phyloP scores from a whole-genome alignment of 2,113 vertebrate species.

The Axis porcinus region DNA sequence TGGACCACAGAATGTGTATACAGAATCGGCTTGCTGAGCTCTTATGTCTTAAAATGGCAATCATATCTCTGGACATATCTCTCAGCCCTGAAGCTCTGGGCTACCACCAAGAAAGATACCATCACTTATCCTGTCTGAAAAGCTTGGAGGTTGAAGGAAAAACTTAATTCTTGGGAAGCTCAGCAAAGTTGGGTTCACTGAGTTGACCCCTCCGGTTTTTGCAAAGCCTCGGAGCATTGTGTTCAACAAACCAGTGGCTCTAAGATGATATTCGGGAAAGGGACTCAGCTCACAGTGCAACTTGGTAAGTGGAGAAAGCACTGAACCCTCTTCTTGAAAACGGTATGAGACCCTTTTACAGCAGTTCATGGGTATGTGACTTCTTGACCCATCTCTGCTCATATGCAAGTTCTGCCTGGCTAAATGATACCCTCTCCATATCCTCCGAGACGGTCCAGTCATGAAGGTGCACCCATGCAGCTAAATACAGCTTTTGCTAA shows the following conservation, averaged over 20 bases:
- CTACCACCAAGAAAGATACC: not conserved
- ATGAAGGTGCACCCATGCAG: not conserved
- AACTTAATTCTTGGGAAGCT: not conserved
- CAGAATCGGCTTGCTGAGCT: not conserved
- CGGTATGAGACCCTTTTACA: not conserved
- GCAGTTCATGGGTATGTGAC: not conserved
- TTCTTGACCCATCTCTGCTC: not conserved
- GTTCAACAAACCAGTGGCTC: constrained; percentile 31
- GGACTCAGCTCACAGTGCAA: constrained; percentile 49
- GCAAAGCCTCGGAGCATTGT: constrained; percentile 46
- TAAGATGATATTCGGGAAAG: constrained; percentile 59
- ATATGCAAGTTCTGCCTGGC: not conserved
- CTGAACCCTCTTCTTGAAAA: not conserved
- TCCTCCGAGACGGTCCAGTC: fast-evolving
- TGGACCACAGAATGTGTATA: not conserved
- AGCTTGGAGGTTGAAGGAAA: not conserved
- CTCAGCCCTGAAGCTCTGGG: not conserved
- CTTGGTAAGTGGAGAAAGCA: constrained; percentile 50
- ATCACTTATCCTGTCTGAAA: not conserved
- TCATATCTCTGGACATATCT: not conserved
- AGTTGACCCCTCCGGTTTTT: constrained; percentile 13
- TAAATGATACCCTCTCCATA: not conserved
- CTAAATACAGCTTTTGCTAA: not conserved
- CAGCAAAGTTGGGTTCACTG: not conserved
- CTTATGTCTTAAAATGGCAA: not conserved